These are phyloP conservation scores for Pteria penguin DNA, from an alignment of 2,888 invertebrate species.

Conservation along the genomic window DNA sequence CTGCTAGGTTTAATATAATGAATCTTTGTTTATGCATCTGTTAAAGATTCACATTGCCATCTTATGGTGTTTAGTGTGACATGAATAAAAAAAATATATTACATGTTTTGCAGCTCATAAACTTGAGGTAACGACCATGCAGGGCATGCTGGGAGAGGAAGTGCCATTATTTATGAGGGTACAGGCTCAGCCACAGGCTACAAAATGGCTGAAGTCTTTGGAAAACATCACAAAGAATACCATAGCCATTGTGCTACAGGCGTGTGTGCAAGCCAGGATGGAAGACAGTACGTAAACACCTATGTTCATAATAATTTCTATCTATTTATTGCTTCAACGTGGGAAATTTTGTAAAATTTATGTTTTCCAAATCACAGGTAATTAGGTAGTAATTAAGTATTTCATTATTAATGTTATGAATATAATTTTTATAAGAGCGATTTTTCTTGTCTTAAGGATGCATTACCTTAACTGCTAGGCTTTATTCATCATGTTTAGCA, in stretches of 20 bases:
- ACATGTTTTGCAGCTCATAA: constrained; percentile 69
- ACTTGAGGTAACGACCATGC: constrained; percentile 70
- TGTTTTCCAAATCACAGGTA: no score
- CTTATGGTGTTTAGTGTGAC: background rate
- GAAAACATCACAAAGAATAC: constrained; percentile 76
- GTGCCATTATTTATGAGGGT: constrained; percentile 68
- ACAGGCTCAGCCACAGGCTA: constrained; percentile 63
- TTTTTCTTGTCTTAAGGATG: no score
- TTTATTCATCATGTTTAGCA: no score
- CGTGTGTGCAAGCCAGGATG: constrained; percentile 75
- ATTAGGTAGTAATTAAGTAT: no score
- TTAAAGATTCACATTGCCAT: background rate
- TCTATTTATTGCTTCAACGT: no score
- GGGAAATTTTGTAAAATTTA: no score
- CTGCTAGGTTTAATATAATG: no score
- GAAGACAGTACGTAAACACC: constrained; percentile 78
- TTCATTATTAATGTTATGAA: no score
- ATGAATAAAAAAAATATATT: background rate
- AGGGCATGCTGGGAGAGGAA: constrained; percentile 71
- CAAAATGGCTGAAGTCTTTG: constrained; percentile 73
- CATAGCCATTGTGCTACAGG: constrained; percentile 72
- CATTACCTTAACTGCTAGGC: no score
- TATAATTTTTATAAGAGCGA: no score
- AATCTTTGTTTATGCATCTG: background rate
- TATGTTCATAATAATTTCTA: no score